Percentiles rank a stretch among this genome's conserved stretches.
These are phyloP conservation scores for Pachydiplax longipennis DNA, from an alignment of 2,888 invertebrate genomes.

Conservation along the genomic window DNA sequence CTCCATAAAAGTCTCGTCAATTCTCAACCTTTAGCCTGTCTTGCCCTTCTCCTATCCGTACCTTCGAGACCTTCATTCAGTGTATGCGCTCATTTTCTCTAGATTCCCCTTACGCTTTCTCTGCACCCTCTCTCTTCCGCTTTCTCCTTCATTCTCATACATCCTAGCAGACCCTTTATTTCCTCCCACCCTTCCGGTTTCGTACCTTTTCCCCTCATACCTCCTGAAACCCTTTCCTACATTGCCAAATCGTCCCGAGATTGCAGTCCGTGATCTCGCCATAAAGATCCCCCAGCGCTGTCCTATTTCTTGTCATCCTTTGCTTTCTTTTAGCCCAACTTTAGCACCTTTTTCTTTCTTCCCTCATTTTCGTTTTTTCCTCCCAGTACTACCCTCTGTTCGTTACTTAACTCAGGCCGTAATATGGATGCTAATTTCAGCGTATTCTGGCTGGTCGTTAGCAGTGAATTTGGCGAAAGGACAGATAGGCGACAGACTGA, in stretches of 20 bases:
- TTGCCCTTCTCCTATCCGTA: no score
- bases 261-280: slow-evolving; percentile 22
- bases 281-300: not conserved
- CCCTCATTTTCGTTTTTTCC: not conserved
- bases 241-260: slow-evolving; percentile 2
- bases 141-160: not conserved
- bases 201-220: not conserved
- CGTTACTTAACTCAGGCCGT: no score
- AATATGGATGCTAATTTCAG: no score
- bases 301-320: not conserved
- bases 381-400: no score
- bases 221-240: not conserved
- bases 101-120: no score
- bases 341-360: not conserved
- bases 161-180: not conserved
- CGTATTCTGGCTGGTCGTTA: no score
- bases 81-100: not conserved
- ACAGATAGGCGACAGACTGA: no score
- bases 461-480: no score
- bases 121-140: not conserved
- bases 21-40: not conserved
- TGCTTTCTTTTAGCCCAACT: not conserved
- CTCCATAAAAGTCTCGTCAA: slow-evolving; percentile 1
- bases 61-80: not conserved
- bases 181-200: not conserved